A percentile compares a stretch with the other conserved stretches of the same genome.
phyloP scores from a whole-genome alignment of 2,797 vertebrate genomes.

The Acanthiza pusilla region DNA sequence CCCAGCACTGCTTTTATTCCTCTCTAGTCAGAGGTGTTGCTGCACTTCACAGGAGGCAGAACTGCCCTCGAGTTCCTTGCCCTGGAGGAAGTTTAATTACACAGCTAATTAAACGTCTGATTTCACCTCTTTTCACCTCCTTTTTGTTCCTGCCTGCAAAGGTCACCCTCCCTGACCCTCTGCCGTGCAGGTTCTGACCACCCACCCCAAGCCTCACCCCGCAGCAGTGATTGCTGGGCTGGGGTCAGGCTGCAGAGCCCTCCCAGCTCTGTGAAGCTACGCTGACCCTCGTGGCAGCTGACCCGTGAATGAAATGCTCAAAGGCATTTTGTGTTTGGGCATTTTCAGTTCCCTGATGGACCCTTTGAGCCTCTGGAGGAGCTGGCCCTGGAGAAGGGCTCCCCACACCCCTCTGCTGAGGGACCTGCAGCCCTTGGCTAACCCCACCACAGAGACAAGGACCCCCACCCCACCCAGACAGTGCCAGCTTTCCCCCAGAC shows the following conservation, averaged over 20 bases:
- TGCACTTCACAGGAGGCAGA: background rate
- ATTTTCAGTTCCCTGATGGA: background rate
- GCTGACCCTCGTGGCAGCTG: background rate
- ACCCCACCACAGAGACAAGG: background rate
- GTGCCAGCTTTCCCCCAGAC: background rate
- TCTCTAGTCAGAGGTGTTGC: background rate
- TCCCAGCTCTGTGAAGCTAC: background rate
- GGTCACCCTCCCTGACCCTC: background rate
- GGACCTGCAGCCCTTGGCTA: background rate
- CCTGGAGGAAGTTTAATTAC: background rate
- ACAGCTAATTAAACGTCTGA: background rate
- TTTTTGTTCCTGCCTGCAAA: background rate
- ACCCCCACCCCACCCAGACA: background rate
- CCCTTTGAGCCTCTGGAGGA: background rate
- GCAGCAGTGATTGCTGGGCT: background rate
- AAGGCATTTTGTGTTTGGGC: background rate
- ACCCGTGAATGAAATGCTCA: background rate
- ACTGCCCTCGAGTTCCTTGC: background rate
- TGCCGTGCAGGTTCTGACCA: rapidly evolving
- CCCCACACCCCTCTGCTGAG: rapidly evolving
- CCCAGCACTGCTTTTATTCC: background rate
- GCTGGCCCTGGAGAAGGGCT: background rate
- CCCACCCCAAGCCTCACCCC: background rate
- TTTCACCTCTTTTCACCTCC: background rate
- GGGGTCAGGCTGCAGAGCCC: background rate